Evolutionary conservation across 2,113 vertebrate species (phyloP).

Genomic region (Phalacrocorax aristotelis): DNA sequence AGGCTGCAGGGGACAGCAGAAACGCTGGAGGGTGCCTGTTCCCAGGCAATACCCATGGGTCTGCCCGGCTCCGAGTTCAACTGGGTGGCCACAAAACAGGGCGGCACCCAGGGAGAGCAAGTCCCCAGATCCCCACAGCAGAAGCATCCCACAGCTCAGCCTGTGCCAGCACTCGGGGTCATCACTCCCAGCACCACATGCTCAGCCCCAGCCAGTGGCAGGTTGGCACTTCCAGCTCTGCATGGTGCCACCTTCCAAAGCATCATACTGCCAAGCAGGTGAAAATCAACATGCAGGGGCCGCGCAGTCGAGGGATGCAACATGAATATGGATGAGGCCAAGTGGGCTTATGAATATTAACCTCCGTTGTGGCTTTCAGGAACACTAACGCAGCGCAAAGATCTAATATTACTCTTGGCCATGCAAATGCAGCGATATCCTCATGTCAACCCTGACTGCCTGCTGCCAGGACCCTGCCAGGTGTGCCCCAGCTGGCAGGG

Average conservation of each 20-base stretch:
- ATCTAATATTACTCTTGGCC: conserved; percentile 64
- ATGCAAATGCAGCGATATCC: neutral
- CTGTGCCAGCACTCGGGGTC: neutral
- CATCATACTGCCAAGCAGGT: neutral
- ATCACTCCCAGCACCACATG: neutral
- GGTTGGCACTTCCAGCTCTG: neutral
- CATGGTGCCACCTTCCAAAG: neutral
- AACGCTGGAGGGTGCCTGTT: neutral
- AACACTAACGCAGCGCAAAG: conserved; percentile 44
- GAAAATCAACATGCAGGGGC: neutral
- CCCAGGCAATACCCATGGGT: neutral
- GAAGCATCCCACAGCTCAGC: neutral
- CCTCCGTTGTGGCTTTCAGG: conserved; percentile 60
- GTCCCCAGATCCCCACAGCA: neutral
- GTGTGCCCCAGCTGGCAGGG: neutral
- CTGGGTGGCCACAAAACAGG: neutral
- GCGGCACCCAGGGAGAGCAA: neutral
- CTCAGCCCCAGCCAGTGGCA: neutral
- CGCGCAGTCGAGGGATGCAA: neutral
- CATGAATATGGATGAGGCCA: conserved; percentile 62
- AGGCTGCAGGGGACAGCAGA: neutral
- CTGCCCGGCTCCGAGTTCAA: neutral
- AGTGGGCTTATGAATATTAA: conserved; percentile 73
- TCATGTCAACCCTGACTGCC: neutral
- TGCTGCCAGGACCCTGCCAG: neutral